A percentile compares a stretch with the other conserved stretches of the same genome.
phyloP scores from a whole-genome alignment of 2,113 vertebrate species.

The Edolisoma coerulescens region DNA sequence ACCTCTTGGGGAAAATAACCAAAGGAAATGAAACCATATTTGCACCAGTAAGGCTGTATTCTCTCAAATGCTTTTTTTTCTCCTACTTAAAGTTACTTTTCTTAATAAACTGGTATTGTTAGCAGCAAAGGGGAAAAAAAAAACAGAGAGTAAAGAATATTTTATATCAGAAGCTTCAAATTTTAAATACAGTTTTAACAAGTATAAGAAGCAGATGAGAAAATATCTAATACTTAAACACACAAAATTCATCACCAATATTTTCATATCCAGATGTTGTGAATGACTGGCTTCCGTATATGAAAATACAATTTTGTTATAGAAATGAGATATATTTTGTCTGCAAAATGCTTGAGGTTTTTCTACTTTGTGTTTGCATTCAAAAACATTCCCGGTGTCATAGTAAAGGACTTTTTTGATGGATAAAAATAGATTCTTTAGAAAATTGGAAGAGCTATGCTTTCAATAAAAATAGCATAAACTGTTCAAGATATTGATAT shows the following conservation, averaged over 20 bases:
- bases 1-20: neutral
- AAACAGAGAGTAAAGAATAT: neutral
- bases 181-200: neutral
- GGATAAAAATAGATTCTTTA: neutral
- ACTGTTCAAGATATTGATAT: neutral
- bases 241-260: neutral
- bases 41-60: neutral
- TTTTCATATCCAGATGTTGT: neutral
- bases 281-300: neutral
- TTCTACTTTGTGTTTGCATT: neutral
- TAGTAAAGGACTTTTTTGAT: neutral
- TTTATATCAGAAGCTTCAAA: neutral
- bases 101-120: neutral
- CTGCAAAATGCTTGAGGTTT: neutral
- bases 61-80: neutral
- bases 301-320: neutral
- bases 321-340: neutral
- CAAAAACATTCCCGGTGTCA: neutral
- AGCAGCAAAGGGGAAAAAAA: neutral
- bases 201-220: neutral
- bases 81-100: neutral
- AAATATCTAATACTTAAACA: neutral
- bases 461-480: neutral
- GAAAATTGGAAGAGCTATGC: neutral
- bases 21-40: conserved; percentile 3